Evolutionary conservation across 2,113 vertebrate genomes (phyloP).

Genomic region (Cnemophilus loriae): DNA sequence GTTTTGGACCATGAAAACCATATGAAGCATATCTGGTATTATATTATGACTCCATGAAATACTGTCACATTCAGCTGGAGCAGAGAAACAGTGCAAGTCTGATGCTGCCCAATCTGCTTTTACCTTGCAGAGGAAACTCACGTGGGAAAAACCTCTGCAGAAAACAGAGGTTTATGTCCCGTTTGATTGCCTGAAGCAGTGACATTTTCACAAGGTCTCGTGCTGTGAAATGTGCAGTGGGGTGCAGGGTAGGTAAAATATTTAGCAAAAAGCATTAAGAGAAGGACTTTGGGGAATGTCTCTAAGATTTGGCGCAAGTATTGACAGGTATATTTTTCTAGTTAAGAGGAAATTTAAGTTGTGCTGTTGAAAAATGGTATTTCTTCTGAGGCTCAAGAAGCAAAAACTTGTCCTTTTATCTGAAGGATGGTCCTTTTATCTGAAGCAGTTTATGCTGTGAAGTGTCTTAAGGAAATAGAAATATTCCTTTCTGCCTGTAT

Average conservation of each 20-base stretch:
- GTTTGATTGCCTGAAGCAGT: background rate
- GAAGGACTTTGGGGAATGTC: background rate
- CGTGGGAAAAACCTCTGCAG: background rate
- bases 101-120: background rate
- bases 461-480: background rate
- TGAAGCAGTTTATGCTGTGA: background rate
- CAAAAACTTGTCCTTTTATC: background rate
- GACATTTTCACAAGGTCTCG: background rate
- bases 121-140: background rate
- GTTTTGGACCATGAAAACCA: background rate
- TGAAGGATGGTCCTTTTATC: background rate
- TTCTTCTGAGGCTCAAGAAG: background rate
- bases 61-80: background rate
- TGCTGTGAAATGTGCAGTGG: background rate
- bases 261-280: background rate
- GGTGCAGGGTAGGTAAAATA: background rate
- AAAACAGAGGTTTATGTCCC: background rate
- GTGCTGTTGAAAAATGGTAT: background rate
- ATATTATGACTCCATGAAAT: background rate
- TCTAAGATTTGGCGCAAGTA: background rate
- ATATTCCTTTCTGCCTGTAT: background rate
- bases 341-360: background rate
- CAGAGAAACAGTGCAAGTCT: background rate
- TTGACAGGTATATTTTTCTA: background rate
- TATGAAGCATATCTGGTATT: background rate